Evolutionary conservation across 2,888 invertebrate species (phyloP).

Genomic region (Oasisia sp.): DNA sequence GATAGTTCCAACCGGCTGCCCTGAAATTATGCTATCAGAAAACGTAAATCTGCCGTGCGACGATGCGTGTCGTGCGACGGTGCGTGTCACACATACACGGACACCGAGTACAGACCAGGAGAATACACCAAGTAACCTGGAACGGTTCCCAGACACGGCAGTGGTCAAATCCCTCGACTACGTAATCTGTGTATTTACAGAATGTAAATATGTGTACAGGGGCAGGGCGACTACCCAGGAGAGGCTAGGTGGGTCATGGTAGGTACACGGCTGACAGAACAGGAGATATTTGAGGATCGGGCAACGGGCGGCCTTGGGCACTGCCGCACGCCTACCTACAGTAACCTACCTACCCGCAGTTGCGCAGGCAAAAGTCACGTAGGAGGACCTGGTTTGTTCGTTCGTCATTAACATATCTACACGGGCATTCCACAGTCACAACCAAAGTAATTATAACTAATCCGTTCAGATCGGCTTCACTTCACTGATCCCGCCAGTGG

Average conservation of each 20-base stretch:
- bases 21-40: neutral
- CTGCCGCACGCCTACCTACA: neutral
- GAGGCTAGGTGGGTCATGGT: neutral
- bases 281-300: neutral
- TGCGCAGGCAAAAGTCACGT: neutral
- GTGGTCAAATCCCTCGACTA: neutral
- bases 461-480: neutral
- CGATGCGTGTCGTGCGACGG: neutral
- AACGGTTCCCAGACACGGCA: neutral
- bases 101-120: neutral
- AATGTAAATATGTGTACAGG: neutral
- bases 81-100: neutral
- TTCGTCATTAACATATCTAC: conserved; percentile 8
- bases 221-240: neutral
- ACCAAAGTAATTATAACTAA: neutral
- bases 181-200: neutral
- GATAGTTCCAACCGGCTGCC: neutral
- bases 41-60: neutral
- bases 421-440: neutral
- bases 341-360: neutral
- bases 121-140: neutral
- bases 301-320: neutral
- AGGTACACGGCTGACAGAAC: neutral
- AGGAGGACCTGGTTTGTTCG: neutral
- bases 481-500: neutral